A percentile compares a stretch with the other conserved stretches of the same genome.
Conservation (phyloP, 2,888 invertebrate genomes). For the Cheilosia vulpina region DNA sequence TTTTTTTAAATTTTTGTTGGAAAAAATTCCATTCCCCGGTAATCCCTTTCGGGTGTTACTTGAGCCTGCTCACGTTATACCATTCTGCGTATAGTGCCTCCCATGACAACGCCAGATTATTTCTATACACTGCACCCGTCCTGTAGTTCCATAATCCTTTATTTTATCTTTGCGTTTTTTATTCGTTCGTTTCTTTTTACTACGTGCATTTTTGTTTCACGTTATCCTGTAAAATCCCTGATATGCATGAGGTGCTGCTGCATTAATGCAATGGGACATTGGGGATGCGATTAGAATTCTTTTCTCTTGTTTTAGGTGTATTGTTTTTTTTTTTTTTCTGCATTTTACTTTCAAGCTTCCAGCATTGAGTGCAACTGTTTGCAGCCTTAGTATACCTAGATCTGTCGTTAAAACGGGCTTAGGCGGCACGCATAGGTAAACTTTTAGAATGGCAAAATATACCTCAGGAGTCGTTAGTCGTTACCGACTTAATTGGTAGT, state of each 20-base stretch:
- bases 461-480: conserved; percentile 21
- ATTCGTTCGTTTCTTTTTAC: conserved; percentile 7
- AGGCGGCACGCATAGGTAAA: conserved; percentile 51
- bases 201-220: conserved; percentile 21
- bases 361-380: conserved; percentile 33
- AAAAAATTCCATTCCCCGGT: conserved; percentile 52
- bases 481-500: conserved; percentile 20
- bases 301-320: conserved; percentile 29
- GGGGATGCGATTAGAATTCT: conserved; percentile 72
- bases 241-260: conserved; percentile 69
- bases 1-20: conserved; percentile 11
- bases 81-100: conserved; percentile 47
- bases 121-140: conserved; percentile 59
- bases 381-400: not conserved
- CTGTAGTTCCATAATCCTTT: conserved; percentile 64
- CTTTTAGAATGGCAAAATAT: conserved; percentile 14
- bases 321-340: conserved; percentile 18
- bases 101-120: conserved; percentile 71
- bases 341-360: conserved; percentile 49
- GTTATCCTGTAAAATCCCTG: conserved; percentile 66
- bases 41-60: conserved; percentile 66
- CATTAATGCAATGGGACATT: conserved; percentile 73
- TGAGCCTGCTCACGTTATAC: conserved; percentile 36
- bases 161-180: conserved; percentile 67
- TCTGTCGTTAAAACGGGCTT: conserved; percentile 34